Conservation (phyloP, 1,140 invertebrate genomes). For the Micrasema longulum region DNA sequence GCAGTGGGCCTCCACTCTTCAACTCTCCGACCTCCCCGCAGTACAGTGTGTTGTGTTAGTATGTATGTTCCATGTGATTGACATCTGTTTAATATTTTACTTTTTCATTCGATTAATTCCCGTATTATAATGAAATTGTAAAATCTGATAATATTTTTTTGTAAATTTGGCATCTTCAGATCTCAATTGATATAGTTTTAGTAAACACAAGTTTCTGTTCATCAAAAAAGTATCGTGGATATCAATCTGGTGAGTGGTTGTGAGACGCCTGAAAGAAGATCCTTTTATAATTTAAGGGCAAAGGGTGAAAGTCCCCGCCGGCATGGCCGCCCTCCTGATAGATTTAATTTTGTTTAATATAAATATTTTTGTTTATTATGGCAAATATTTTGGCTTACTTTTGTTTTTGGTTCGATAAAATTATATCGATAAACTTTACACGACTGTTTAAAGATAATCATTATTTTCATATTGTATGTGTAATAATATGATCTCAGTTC, state of each 20-base stretch:
- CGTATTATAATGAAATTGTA: constrained; percentile 23
- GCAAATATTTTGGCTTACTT: constrained; percentile 37
- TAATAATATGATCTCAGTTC: constrained; percentile 53
- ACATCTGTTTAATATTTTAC: constrained; percentile 16
- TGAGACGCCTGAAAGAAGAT: constrained; percentile 5
- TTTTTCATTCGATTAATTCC: constrained; percentile 14
- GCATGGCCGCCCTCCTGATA: constrained; percentile 25
- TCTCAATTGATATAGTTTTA: background rate
- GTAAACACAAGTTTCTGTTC: background rate
- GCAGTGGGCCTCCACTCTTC: too few relatives aligned
- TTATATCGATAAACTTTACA: constrained; percentile 47
- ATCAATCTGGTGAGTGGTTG: constrained; percentile 24
- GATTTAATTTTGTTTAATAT: constrained; percentile 40
- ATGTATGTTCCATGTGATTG: constrained; percentile 24
- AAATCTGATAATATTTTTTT: constrained; percentile 1
- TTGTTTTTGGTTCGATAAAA: constrained; percentile 33
- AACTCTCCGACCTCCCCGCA: too few relatives aligned
- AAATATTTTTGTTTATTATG: constrained; percentile 31
- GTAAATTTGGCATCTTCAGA: background rate
- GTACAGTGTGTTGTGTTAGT: constrained; percentile 40
- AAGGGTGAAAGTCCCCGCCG: constrained; percentile 6
- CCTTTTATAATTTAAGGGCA: constrained; percentile 28
- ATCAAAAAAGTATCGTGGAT: background rate
- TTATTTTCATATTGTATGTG: constrained; percentile 50
- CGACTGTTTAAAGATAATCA: constrained; percentile 44